These are phyloP conservation scores for Eospalax fontanierii DNA, from an alignment of 2,797 vertebrate species.

Conservation along the genomic window DNA sequence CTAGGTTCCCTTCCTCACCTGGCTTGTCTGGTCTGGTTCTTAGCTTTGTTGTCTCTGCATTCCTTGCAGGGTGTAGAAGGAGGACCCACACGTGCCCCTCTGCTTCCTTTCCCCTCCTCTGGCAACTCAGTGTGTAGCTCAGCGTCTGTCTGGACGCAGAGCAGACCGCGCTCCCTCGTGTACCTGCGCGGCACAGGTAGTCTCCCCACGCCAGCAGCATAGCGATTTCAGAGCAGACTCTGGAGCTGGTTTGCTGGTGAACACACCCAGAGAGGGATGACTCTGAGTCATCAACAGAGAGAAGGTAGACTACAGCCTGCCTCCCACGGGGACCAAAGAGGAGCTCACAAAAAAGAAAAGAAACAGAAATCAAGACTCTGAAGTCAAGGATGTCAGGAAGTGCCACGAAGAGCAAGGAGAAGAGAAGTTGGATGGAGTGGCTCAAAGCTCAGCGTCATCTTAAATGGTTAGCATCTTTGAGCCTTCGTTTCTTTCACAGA, in stretches of 20 bases:
- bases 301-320: neutral
- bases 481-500: constrained; percentile 10
- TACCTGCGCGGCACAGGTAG: neutral
- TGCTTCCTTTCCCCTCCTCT: neutral
- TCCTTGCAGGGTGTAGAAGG: neutral
- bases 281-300: neutral
- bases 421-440: neutral
- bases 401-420: neutral
- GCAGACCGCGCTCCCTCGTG: neutral
- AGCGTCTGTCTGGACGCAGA: neutral
- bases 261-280: neutral
- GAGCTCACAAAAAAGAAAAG: neutral
- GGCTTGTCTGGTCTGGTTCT: neutral
- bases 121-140: neutral
- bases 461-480: constrained; percentile 16
- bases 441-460: neutral
- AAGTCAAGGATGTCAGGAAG: neutral
- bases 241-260: neutral
- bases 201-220: neutral
- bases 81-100: neutral
- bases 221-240: neutral
- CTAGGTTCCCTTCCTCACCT: neutral
- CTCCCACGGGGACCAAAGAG: neutral
- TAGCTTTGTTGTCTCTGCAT: constrained; percentile 21
- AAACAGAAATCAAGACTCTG: neutral